phyloP scores from a whole-genome alignment of 1,140 invertebrate species.

The Scaptomyza graminum region DNA sequence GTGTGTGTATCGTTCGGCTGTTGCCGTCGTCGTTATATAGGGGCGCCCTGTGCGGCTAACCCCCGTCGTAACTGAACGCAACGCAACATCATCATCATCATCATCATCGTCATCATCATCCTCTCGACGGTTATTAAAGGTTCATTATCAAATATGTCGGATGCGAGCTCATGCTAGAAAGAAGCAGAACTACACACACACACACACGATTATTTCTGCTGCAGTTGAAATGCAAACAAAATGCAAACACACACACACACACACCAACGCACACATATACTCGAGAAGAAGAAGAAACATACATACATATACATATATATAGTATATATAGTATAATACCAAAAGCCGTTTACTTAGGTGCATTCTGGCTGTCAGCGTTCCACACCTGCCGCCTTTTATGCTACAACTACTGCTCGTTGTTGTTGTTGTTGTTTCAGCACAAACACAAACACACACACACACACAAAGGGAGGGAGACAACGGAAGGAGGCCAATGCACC shows the following conservation, averaged over 20 bases:
- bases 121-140: constrained; percentile 61
- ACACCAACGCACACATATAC: background rate
- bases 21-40: constrained; percentile 12
- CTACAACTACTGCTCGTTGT: too few species aligned
- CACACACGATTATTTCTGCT: constrained; percentile 1
- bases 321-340: constrained; percentile 1
- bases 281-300: background rate
- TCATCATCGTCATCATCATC: constrained; percentile 5
- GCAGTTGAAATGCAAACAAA: constrained; percentile 39
- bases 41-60: constrained; percentile 52
- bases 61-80: constrained; percentile 7
- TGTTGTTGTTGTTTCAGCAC: constrained; percentile 19
- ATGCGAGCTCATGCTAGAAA: constrained; percentile 25
- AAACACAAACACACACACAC: constrained; percentile 21
- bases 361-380: constrained; percentile 26
- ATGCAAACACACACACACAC: constrained; percentile 8
- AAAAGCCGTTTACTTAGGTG: constrained; percentile 53
- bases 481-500: constrained; percentile 34
- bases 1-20: constrained; percentile 4
- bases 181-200: constrained; percentile 9
- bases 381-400: constrained; percentile 43
- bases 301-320: too few species aligned
- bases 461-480: constrained; percentile 3
- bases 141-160: constrained; percentile 60
- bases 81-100: constrained; percentile 17